These are phyloP conservation scores for Drosophila diplacantha DNA, from an alignment of 2,888 invertebrate species.

Conservation along the genomic window DNA sequence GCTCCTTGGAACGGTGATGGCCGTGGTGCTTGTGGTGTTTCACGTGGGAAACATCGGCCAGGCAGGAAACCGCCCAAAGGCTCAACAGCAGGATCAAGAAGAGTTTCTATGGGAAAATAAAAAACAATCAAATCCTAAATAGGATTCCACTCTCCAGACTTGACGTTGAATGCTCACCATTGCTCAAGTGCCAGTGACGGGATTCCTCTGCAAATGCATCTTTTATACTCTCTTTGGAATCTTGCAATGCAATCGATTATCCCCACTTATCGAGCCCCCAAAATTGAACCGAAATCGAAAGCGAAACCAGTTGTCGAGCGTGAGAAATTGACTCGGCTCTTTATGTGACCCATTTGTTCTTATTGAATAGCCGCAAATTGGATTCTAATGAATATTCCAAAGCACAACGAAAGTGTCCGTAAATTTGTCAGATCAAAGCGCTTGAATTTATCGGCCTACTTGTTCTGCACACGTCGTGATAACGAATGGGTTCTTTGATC, in stretches of 20 bases:
- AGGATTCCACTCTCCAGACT: background rate
- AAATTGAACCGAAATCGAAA: conserved; percentile 9
- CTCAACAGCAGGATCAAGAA: conserved; percentile 38
- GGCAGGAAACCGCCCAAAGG: conserved; percentile 39
- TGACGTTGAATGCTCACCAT: conserved; percentile 50
- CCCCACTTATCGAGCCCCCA: conserved; percentile 20
- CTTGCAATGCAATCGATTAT: conserved; percentile 33
- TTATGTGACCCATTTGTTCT: conserved; percentile 59
- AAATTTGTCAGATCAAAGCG: conserved; percentile 49
- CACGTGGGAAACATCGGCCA: conserved; percentile 51
- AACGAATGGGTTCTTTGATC: conserved; percentile 32
- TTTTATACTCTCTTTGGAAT: conserved; percentile 49
- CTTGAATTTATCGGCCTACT: conserved; percentile 47
- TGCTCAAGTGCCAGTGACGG: conserved; percentile 41
- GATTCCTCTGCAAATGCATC: conserved; percentile 28
- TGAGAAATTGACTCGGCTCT: conserved; percentile 54
- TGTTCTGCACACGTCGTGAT: conserved; percentile 9
- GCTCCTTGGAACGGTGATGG: conserved; percentile 40
- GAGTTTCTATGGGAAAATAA: conserved; percentile 35
- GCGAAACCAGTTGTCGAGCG: conserved; percentile 61
- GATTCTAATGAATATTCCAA: conserved; percentile 44
- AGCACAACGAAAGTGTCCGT: conserved; percentile 32
- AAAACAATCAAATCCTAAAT: background rate
- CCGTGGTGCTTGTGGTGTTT: conserved; percentile 50
- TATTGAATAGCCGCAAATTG: conserved; percentile 51